Evolutionary conservation across 2,113 vertebrate genomes (phyloP).

Genomic region (Ciconia stormi): DNA sequence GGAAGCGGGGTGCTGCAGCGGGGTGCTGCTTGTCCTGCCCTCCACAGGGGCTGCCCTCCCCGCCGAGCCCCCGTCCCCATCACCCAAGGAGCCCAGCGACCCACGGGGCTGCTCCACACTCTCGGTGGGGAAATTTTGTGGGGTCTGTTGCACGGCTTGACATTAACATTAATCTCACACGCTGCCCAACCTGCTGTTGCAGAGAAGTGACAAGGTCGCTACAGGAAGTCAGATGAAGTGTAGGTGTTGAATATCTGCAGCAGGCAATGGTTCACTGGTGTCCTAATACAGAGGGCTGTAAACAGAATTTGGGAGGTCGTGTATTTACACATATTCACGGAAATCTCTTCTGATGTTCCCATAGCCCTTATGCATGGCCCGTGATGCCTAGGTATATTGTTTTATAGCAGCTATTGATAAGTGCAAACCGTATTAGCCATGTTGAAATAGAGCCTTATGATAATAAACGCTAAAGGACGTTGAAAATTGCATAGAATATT

Average conservation of each 20-base stretch:
- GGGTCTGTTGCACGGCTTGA: background rate
- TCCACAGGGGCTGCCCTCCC: background rate
- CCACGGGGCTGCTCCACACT: background rate
- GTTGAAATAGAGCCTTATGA: background rate
- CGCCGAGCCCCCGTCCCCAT: background rate
- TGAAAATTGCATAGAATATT: accelerated
- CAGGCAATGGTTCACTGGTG: background rate
- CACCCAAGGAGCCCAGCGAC: accelerated
- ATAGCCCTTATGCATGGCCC: accelerated
- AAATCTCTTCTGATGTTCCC: background rate
- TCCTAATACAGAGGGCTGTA: background rate
- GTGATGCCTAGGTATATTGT: accelerated
- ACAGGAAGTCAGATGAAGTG: background rate
- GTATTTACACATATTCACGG: too few relatives aligned
- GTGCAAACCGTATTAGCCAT: too few relatives aligned
- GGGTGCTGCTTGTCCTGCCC: background rate
- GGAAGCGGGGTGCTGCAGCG: background rate
- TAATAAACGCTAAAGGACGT: accelerated
- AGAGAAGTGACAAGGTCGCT: background rate
- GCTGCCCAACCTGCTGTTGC: background rate
- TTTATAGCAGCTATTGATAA: background rate
- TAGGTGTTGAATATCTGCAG: background rate
- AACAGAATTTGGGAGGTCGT: accelerated
- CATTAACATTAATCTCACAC: accelerated
- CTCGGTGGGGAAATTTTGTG: background rate